Percentiles rank a stretch among this genome's conserved stretches.
These are phyloP conservation scores for Brachionus plicatilis DNA, from an alignment of 1,140 invertebrate genomes.

Conservation along the genomic window DNA sequence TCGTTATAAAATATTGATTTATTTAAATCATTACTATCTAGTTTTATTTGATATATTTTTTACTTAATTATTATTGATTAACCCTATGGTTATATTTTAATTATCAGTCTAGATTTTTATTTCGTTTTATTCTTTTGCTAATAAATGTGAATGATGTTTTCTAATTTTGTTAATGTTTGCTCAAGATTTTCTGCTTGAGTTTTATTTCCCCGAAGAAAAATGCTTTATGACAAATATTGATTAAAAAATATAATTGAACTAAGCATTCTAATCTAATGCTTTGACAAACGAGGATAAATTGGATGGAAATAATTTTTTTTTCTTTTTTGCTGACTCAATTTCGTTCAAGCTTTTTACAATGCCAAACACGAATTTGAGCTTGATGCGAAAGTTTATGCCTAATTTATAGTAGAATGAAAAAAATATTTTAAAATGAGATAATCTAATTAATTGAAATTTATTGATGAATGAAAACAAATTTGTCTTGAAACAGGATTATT, in stretches of 20 bases:
- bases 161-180: not conserved
- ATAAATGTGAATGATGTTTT: not conserved
- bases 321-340: not conserved
- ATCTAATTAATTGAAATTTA: not conserved
- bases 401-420: not conserved
- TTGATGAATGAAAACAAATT: not conserved
- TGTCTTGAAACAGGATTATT: not conserved
- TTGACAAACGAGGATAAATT: not conserved
- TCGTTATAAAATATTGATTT: constrained; percentile 19
- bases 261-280: not conserved
- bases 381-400: not conserved
- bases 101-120: not conserved
- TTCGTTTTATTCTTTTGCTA: not conserved
- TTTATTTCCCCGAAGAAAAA: not conserved
- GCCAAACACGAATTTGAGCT: not conserved
- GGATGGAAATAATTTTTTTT: not conserved
- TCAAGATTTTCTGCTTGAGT: not conserved
- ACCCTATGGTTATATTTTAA: not conserved
- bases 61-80: not conserved
- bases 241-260: not conserved
- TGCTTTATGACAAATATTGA: not conserved
- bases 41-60: not conserved
- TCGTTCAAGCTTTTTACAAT: not conserved
- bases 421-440: not conserved
- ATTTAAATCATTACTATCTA: not conserved